Percentiles rank a stretch among this genome's conserved stretches.
These are phyloP conservation scores for Amblyraja radiata DNA, from an alignment of 2,797 vertebrate species.

Conservation along the genomic window DNA sequence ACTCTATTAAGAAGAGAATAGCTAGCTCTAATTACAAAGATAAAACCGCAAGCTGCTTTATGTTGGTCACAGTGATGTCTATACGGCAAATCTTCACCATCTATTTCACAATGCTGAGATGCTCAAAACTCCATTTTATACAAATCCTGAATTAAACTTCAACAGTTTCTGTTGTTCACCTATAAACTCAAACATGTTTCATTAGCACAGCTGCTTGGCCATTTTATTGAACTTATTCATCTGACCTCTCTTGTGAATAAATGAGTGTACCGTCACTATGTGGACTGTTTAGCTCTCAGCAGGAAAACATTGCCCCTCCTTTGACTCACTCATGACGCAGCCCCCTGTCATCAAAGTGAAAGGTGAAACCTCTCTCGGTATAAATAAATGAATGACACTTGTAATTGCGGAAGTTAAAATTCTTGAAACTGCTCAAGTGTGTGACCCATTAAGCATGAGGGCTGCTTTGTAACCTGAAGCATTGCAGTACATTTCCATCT, in stretches of 20 bases:
- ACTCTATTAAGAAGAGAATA: neutral
- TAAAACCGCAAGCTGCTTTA: neutral
- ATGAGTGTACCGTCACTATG: neutral
- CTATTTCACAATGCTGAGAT: neutral
- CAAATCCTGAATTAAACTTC: neutral
- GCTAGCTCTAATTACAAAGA: neutral
- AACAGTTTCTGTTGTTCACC: neutral
- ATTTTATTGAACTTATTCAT: neutral
- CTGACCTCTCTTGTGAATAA: constrained; percentile 14
- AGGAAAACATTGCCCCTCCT: constrained; percentile 19
- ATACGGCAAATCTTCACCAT: neutral
- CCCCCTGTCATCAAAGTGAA: neutral
- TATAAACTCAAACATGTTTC: neutral
- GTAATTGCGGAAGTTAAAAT: constrained; percentile 17
- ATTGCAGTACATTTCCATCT: neutral
- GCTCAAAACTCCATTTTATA: neutral
- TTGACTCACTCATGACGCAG: constrained; percentile 16
- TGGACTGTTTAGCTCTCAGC: neutral
- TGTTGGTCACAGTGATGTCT: neutral
- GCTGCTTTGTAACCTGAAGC: constrained; percentile 13
- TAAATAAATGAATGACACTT: constrained; percentile 1
- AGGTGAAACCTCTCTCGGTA: neutral
- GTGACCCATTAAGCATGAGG: neutral
- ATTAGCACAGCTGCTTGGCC: neutral
- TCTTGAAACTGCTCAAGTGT: neutral